Percentiles rank a stretch among this genome's conserved stretches.
Evolutionary conservation across 2,888 invertebrate species (phyloP).

Genomic region (Hermaeophaga mercurialis): DNA sequence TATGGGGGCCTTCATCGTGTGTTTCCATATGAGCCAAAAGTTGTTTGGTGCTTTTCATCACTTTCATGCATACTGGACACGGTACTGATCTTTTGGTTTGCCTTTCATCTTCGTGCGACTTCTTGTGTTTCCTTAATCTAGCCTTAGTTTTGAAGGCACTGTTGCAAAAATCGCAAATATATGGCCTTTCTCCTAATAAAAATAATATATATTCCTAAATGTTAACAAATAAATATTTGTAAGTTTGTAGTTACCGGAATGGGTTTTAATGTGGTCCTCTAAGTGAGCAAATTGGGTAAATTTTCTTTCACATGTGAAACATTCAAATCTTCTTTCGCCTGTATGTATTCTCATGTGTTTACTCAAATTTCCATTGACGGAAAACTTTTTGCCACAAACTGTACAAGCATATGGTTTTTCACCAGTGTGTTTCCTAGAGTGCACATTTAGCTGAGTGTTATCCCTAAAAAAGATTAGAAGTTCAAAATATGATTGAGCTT

Average conservation of each 20-base stretch:
- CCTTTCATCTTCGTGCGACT: conserved; percentile 43
- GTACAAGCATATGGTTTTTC: conserved; percentile 52
- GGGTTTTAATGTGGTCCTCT: conserved; percentile 52
- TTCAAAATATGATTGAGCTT: neutral
- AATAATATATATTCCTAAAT: conserved; percentile 4
- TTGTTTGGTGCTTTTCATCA: conserved; percentile 47
- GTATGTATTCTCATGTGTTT: conserved; percentile 53
- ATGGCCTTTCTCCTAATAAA: conserved; percentile 47
- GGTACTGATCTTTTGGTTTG: conserved; percentile 43
- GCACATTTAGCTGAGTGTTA: conserved; percentile 51
- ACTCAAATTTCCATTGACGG: conserved; percentile 53
- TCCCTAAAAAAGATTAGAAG: conserved; percentile 53
- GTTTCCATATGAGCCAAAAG: conserved; percentile 46
- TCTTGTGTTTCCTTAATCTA: conserved; percentile 49
- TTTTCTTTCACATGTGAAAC: conserved; percentile 49
- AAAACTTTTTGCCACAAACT: conserved; percentile 50
- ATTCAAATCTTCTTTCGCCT: conserved; percentile 49
- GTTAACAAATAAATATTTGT: neutral
- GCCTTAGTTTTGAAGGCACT: conserved; percentile 51
- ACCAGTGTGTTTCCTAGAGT: conserved; percentile 51
- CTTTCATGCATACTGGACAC: conserved; percentile 47
- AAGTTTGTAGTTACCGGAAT: conserved; percentile 44
- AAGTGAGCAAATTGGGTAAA: conserved; percentile 53
- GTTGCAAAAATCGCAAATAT: conserved; percentile 50
- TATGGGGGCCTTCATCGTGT: conserved; percentile 43